These are phyloP conservation scores for Odontophorus gujanensis DNA, from an alignment of 2,113 vertebrate species.

Conservation along the genomic window DNA sequence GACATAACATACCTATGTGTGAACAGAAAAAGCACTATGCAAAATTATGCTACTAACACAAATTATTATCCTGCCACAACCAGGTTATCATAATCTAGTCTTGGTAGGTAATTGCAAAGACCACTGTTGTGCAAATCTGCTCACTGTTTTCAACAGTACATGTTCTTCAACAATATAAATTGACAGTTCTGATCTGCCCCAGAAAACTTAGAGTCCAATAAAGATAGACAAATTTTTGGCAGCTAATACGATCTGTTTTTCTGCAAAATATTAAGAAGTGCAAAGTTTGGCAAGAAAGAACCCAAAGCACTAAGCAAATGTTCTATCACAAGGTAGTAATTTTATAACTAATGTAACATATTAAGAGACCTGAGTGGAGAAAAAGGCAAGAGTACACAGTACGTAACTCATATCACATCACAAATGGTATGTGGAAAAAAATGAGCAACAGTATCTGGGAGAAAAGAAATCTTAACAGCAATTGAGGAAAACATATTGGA, in stretches of 20 bases:
- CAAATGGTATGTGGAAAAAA: background rate
- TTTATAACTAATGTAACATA: constrained; percentile 5
- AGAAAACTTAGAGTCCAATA: background rate
- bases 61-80: background rate
- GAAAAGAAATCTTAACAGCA: background rate
- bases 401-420: background rate
- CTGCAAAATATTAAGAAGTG: constrained; percentile 8
- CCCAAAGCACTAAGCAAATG: constrained; percentile 35
- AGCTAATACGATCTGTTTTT: background rate
- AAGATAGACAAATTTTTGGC: background rate
- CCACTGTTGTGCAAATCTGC: background rate
- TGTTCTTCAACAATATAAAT: background rate
- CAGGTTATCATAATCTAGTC: background rate
- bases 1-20: background rate
- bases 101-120: background rate
- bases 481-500: background rate
- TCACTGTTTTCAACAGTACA: background rate
- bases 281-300: background rate
- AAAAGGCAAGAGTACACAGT: background rate
- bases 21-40: background rate
- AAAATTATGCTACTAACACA: background rate
- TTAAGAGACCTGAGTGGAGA: background rate
- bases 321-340: background rate
- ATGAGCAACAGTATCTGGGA: background rate
- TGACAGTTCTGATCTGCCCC: background rate